Evolutionary conservation across 2,888 invertebrate species (phyloP), one percentile per base, ranked within the genome.

Genomic region (Orthonevra nobilis): DNA sequence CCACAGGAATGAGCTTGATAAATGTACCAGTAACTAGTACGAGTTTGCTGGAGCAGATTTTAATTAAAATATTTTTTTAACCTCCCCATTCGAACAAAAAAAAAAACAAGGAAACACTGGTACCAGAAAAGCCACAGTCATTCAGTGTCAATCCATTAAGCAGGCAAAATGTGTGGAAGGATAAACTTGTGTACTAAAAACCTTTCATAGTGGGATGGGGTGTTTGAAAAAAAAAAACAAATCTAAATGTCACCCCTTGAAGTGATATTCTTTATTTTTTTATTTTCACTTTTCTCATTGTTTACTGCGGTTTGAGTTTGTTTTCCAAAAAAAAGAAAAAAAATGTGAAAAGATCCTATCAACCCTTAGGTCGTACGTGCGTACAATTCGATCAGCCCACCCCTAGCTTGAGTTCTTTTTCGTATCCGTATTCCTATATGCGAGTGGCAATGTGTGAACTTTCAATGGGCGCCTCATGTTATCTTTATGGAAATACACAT

Each of bases 281-380:
- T 66, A 60, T 61, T 48, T 68, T 36, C 1, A 32, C 5, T 46
- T 64, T 64, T 70, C 60, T 14, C 64, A 77, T 77, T 77, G 72
- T 77, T 77, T 77, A 64, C 64, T 77, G 72, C 64, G 77, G 79
- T 79, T 79, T 64, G 66, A 73, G 79, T 72, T 79, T 79, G 79
- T 79, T 79, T 73, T 61, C 66, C 63, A 72, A 73, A 73, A 68
- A 79, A 52, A 73, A 66, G 64, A 28, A 46, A 23, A n/a, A 19
- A 4, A 10, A 23, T 46, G 32, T 40, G 30, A 36, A 19, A 28
- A 50, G 60, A 74, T 58, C 46, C 12, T 63, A 58, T 56, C 79
- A 61, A 73, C 73, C 79, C 73, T 73, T 61, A 50, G 60, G 60
- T 64, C 58, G 64, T 46, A 77, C 77, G 79, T 79, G 79, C 73